Base-by-base conservation (phyloP, 2,888 invertebrate genomes). In the Kryphioiulus occultus region DNA sequence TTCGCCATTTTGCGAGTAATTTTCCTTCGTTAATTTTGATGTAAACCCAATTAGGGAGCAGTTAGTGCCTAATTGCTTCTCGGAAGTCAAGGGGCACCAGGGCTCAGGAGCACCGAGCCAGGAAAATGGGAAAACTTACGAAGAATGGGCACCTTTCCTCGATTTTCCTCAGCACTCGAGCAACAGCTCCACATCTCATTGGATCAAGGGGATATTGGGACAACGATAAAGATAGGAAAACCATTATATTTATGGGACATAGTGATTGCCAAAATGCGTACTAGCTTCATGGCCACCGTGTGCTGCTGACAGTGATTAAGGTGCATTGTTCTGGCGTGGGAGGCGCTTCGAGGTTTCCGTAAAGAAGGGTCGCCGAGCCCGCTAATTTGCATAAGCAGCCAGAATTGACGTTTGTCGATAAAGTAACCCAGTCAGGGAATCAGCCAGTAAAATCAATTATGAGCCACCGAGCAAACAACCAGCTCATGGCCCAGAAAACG, bases 1-100 rank as follows among this genome's bases (percentile, higher is more conserved):
- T 68, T 68, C 78, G 78, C 78, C 78, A 78, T 78, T 78, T 78
- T 30, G 12, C 78, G 78, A 78, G 30, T 78, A 30, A 78, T 78
- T 78, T 78, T 78, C 78, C 78, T 78, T 78, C 78, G 9, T 78
- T 78, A 78, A 78, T 30, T n/a, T 30, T 30, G 30, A 78, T 15
- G 78, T 78, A 30, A 78, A 78, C 30, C 30, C 30, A 78, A 78
- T 78, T 78, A 78, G 26, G 30, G 15, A 0, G 78, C 78, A 30
- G 22, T 78, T 78, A 78, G 78, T 30, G 26, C 78, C 78, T 78
- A 78, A 78, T 78, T 78, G 78, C 78, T 78, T 26, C 12, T 30
- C 1, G 26, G 78, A 22, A 78, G 15, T 15, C 78, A 30, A 78
- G 12, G 78, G 30, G 30, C 78, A 30, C 12, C 26, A 15, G 26